Percentiles rank a stretch among this genome's conserved stretches.
Evolutionary conservation across 2,888 invertebrate genomes (phyloP).

Genomic region (Orchestes rusci): DNA sequence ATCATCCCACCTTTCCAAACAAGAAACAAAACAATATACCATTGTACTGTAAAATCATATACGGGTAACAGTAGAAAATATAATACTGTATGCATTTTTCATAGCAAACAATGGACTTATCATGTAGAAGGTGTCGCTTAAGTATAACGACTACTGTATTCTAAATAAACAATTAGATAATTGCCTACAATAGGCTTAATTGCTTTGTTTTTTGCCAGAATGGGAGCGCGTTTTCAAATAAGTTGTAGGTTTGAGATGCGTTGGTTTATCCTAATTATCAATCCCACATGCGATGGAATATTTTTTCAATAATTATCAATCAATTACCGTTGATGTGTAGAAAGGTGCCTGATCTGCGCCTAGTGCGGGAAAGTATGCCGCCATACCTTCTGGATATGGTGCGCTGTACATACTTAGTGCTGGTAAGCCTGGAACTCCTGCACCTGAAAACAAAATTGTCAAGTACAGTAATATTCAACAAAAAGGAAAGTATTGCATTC

Average conservation of each 20-base stretch:
- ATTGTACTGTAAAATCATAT: slow-evolving; percentile 11
- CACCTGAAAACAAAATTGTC: slow-evolving; percentile 32
- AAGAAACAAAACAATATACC: slow-evolving; percentile 12
- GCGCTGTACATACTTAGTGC: slow-evolving; percentile 73
- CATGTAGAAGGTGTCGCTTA: slow-evolving; percentile 14
- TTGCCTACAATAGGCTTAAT: slow-evolving; percentile 21
- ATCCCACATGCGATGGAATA: no score
- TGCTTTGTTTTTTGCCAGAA: slow-evolving; percentile 18
- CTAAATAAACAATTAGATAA: slow-evolving; percentile 23
- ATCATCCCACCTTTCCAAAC: no score
- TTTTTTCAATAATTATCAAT: no score
- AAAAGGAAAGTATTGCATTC: no score
- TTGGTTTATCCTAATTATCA: no score
- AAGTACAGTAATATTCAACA: neutral
- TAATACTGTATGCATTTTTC: slow-evolving; percentile 6
- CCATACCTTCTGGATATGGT: slow-evolving; percentile 76
- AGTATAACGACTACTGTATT: slow-evolving; percentile 21
- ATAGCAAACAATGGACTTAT: slow-evolving; percentile 11
- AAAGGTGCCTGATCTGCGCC: slow-evolving; percentile 82
- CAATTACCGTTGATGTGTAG: slow-evolving; percentile 77
- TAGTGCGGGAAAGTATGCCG: slow-evolving; percentile 77
- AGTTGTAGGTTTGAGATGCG: neutral
- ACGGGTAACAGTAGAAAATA: slow-evolving; percentile 13
- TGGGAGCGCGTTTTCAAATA: slow-evolving; percentile 10
- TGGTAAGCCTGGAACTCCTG: slow-evolving; percentile 59